Evolutionary conservation across 2,888 invertebrate species (phyloP).

Genomic region (Pyrrhosoma nymphula): DNA sequence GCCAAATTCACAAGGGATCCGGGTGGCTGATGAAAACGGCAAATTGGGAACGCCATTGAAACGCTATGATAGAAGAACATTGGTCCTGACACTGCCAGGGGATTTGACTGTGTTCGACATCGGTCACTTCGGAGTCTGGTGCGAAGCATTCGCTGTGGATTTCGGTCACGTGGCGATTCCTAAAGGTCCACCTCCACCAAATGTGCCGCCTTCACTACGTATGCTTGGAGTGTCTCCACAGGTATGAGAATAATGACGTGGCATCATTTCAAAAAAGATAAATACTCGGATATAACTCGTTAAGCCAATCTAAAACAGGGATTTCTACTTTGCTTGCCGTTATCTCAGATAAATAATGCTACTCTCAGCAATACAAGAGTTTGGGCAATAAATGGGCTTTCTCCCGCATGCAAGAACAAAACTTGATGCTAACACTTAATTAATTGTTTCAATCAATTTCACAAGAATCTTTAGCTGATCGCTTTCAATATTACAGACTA

Average conservation of each 20-base stretch:
- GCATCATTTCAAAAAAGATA: no score
- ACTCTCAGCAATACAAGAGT: no score
- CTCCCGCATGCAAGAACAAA: no score
- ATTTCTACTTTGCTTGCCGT: no score
- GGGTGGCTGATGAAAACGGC: slow-evolving; percentile 95
- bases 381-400: no score
- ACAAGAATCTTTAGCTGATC: no score
- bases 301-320: no score
- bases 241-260: slow-evolving; percentile 81
- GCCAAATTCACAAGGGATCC: slow-evolving; percentile 90
- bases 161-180: slow-evolving; percentile 93
- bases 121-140: slow-evolving; percentile 96
- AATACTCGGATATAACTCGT: no score
- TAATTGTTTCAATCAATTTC: no score
- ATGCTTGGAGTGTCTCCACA: slow-evolving; percentile 97
- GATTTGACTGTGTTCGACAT: slow-evolving; percentile 95
- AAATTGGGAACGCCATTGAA: slow-evolving; percentile 86
- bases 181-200: slow-evolving; percentile 79
- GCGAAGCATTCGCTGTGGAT: slow-evolving; percentile 95
- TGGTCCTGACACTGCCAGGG: slow-evolving; percentile 92
- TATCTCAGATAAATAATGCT: no score
- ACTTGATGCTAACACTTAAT: no score
- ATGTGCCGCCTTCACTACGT: slow-evolving; percentile 94
- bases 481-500: no score
- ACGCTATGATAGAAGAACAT: slow-evolving; percentile 91